Base-by-base conservation (phyloP, 2,888 invertebrate genomes). In the Troglohyphantes excavatus region DNA sequence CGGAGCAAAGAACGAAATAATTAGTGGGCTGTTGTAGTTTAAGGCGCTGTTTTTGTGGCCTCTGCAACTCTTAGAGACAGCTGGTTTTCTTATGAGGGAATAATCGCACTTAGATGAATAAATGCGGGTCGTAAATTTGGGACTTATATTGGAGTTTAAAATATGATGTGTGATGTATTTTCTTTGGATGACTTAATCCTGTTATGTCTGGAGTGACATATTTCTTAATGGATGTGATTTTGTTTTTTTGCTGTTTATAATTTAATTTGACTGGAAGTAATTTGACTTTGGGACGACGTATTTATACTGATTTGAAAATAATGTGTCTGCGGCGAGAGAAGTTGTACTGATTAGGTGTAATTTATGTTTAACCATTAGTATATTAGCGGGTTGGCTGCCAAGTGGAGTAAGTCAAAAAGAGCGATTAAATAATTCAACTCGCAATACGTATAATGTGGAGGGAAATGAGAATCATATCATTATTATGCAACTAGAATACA, bases 1-100 rank as follows among this genome's bases (percentile, higher is more conserved):
- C 63, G 17, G 33, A 23, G 23, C 29, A n/a, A 39, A 65, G 43
- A 39, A 23, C 19, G 43, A 78, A 78, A 78, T 78, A 78, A 78
- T 78, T 78, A 78, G 78, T 65, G 43, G 23, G 72, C 5, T n/a
- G 43, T 46, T 46, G 23, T 72, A 72, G 46, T 53, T 72, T 26
- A 72, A 19, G 33, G 17, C 63, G 26, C 9, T 63, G 63, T 63
- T 21, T 21, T 63, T 21, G 63, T 63, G 13, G 63, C 26, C 26
- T 27, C 7, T 2, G 39, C 9, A 70, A 21, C 39, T 70, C 19
- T 19, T 70, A 39, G 46, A 46, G 72, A 46, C 43, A 72, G 46
- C 23, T 72, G 27, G 26, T 27, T 53, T 53, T 53, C 27, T 46
- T 72, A 46, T 17, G 43, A 0, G 11, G 17, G 26, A 72, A 46